Percentiles rank a stretch among this genome's conserved stretches.
Evolutionary conservation across 2,113 vertebrate genomes (phyloP).

Genomic region (Daubentonia madagascariensis): DNA sequence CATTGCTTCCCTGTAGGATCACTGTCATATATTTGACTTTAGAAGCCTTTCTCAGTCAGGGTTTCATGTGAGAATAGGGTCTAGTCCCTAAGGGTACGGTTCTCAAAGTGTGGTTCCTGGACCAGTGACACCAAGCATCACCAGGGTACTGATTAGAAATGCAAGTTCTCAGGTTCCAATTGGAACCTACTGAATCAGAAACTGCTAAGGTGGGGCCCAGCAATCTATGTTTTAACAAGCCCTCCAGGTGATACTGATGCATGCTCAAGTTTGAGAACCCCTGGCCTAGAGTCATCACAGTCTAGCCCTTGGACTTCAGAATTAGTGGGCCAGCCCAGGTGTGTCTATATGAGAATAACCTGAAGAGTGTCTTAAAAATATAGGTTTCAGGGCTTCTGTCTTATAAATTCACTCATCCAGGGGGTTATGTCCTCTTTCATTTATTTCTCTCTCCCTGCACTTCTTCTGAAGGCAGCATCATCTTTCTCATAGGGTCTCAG

Average conservation of each 20-base stretch:
- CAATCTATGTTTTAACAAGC: not conserved
- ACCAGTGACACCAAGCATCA: not conserved
- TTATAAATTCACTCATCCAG: not conserved
- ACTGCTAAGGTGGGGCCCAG: not conserved
- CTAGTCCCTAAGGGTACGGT: not conserved
- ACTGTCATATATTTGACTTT: not conserved
- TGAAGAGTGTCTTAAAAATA: not conserved
- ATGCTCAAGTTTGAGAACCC: not conserved
- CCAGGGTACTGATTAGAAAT: not conserved
- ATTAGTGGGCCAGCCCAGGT: rapidly evolving
- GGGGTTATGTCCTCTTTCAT: not conserved
- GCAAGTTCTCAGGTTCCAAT: not conserved
- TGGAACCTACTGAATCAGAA: not conserved
- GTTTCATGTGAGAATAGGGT: not conserved
- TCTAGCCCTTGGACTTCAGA: not conserved
- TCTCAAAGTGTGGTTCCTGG: not conserved
- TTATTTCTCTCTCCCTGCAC: not conserved
- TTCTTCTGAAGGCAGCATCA: not conserved
- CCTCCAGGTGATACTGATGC: not conserved
- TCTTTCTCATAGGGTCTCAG: not conserved
- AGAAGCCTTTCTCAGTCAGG: not conserved
- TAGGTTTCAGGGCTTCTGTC: not conserved
- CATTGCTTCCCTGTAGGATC: not conserved
- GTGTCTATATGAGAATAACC: not conserved
- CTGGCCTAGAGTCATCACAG: not conserved